Conservation (phyloP, 2,113 vertebrate genomes). For the Dromiciops gliroides region DNA sequence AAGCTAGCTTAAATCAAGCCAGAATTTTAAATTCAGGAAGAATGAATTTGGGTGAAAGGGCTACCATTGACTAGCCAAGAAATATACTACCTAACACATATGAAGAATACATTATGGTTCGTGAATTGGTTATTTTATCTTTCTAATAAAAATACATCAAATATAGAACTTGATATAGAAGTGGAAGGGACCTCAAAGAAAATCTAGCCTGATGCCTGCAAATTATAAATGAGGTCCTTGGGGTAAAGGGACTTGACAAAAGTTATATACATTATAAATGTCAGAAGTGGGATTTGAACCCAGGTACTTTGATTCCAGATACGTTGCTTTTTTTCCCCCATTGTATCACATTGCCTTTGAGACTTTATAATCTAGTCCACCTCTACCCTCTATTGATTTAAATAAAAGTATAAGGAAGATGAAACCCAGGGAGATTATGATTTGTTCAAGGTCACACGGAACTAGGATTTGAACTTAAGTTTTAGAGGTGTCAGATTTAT, state of each 20-base stretch:
- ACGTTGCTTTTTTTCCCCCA: background rate
- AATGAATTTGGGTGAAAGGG: background rate
- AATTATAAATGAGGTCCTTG: background rate
- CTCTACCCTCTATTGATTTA: too few relatives aligned
- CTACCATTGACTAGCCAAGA: background rate
- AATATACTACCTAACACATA: background rate
- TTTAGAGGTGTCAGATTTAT: too few relatives aligned
- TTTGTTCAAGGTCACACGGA: background rate
- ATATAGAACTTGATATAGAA: background rate
- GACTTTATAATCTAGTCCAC: background rate
- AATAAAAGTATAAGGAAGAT: background rate
- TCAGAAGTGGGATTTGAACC: background rate
- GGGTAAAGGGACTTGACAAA: background rate
- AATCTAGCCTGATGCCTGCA: background rate
- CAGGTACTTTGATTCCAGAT: background rate
- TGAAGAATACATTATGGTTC: background rate
- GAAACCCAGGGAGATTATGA: background rate
- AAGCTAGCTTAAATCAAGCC: background rate
- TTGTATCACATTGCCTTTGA: background rate
- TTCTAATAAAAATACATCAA: background rate
- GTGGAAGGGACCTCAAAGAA: background rate
- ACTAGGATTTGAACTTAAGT: background rate
- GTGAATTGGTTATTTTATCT: background rate
- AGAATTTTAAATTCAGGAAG: background rate
- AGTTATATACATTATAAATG: background rate